Base-by-base conservation (phyloP, 2,797 vertebrate genomes). In the Cyclopterus lumpus region DNA sequence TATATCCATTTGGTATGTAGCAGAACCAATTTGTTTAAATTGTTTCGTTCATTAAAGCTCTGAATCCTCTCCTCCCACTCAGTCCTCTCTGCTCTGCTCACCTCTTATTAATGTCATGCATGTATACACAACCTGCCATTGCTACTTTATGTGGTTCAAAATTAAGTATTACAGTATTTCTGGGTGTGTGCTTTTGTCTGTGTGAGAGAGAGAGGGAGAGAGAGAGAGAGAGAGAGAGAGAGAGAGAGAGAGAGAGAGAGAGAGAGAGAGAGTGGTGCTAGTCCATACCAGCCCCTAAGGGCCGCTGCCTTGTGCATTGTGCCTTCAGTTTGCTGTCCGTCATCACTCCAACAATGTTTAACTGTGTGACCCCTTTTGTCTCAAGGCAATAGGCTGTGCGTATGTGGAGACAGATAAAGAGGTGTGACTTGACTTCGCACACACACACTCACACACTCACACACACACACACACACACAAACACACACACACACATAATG, bases 341-440 rank as follows among this genome's bases (percentile, higher is more conserved):
- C 91, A 87, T 79, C 86, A 71, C 76, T 54, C 76, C 85, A 91
- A 95, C 95, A 95, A 93, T 93, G 89, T 91, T 80, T 73, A 81
- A 91, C 91, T 95, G 88, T 94, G 89, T 92, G 89, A 85, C 80
- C 86, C 63, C 85, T 81, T 89, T 90, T 92, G 92, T 95, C 87
- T 90, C 86, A 79, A 79, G 82, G 87, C 89, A 83, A 75, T 68
- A 76, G 78, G 77, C 83, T 73, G 59, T 82, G 90, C 67, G 68
- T 85, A 81, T 91, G 92, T 88, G 86, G 68, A 71, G 81, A 44
- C 76, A 68, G 91, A 94, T 91, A 90, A 93, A 88, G 77, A 74
- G 74, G 81, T 66, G 12, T 62, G 63, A 84, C 65, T n/a, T 67
- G 70, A 77, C 85, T 48, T 74, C 71, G 64, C 48, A 59, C 71